Evolutionary conservation across 2,113 vertebrate species (phyloP).

Genomic region (Entosphenus tridentatus): DNA sequence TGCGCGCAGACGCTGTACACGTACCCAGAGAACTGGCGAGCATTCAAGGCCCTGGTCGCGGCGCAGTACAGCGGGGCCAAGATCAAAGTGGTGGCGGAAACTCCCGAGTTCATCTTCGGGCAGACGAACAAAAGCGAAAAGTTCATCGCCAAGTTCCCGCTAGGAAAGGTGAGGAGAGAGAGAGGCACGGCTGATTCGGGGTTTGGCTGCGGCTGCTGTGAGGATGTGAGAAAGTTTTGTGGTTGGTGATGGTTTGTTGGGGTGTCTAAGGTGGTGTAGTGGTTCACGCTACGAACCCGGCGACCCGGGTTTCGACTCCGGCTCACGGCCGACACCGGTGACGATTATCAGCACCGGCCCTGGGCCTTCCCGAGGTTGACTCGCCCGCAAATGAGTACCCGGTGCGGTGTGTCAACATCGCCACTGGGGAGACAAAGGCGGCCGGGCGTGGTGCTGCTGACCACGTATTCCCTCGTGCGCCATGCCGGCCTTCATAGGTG

Average conservation of each 20-base stretch:
- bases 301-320: too few species aligned
- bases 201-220: background rate
- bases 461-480: too few species aligned
- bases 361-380: too few species aligned
- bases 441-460: too few species aligned
- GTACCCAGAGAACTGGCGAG: slow-evolving; percentile 79
- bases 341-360: too few species aligned
- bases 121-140: slow-evolving; percentile 60
- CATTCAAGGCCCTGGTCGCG: slow-evolving; percentile 70
- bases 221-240: background rate
- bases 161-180: slow-evolving; percentile 38
- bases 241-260: background rate
- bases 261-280: background rate
- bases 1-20: slow-evolving; percentile 53
- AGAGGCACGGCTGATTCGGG: background rate
- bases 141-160: slow-evolving; percentile 61
- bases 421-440: too few species aligned
- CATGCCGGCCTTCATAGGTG: too few species aligned
- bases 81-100: slow-evolving; percentile 38
- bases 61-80: slow-evolving; percentile 62
- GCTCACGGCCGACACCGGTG: too few species aligned
- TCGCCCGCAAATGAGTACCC: too few species aligned
- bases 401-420: too few species aligned
- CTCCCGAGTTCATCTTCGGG: slow-evolving; percentile 72
- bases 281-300: background rate